These are phyloP conservation scores for Heliornis fulica DNA, from an alignment of 2,113 vertebrate species.

Conservation along the genomic window DNA sequence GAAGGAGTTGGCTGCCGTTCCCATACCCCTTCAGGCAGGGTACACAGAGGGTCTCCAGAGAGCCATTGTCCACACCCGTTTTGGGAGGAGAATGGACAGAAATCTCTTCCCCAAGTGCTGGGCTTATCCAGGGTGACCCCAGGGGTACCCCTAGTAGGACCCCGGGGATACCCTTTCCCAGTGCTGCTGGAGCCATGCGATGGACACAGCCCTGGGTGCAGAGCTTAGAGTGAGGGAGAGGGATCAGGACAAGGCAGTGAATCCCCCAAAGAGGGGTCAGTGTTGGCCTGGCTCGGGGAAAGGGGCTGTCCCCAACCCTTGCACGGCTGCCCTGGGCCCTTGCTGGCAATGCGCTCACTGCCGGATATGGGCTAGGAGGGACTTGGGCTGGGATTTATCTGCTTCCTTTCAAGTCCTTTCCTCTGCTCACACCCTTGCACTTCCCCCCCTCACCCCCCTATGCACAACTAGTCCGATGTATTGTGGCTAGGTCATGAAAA, in stretches of 20 bases:
- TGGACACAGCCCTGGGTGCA: neutral
- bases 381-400: neutral
- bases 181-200: neutral
- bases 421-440: constrained; percentile 11
- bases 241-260: neutral
- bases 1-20: rapidly evolving
- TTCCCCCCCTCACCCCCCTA: neutral
- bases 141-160: neutral
- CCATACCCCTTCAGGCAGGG: neutral
- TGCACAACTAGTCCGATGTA: neutral
- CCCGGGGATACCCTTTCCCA: neutral
- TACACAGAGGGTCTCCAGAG: neutral
- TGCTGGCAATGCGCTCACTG: neutral
- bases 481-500: neutral
- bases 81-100: neutral
- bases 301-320: neutral
- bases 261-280: neutral
- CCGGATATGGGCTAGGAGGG: neutral
- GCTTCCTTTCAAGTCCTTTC: constrained; percentile 29
- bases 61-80: neutral
- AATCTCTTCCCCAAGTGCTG: neutral
- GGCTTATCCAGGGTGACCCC: neutral
- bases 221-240: neutral
- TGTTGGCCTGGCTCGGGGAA: neutral
- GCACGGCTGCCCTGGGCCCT: neutral